Evolutionary conservation across 2,113 vertebrate genomes (phyloP), one percentile per base, ranked within the genome.

Genomic region (Dromiciops gliroides): DNA sequence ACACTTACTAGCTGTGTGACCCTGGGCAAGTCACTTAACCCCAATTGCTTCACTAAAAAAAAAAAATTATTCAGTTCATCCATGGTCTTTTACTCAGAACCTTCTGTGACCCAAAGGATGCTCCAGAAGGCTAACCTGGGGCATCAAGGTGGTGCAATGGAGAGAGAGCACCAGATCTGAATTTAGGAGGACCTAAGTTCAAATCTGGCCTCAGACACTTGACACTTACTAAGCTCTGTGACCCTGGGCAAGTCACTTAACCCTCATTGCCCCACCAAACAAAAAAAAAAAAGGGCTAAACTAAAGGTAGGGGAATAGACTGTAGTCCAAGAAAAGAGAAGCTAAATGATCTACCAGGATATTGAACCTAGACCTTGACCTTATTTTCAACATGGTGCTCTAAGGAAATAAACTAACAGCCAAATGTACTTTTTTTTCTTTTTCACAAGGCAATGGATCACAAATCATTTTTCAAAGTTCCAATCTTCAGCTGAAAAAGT

Each of bases 321-420:
- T 93, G n/a, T 75, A n/a, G 19, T 25, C 47, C 51, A 12, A n/a
- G n/a, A 25, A 25, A 92, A 92, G 10, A 92, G 26, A 92, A n/a
- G 50, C 89, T 95, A 94, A 95, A 50, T 44, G 60, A 92, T 26
- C 56, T 24, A 92, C 50, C 47, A 90, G 31, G 2, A 50, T 53
- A 3, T 16, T 47, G 52, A 95, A 91, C 60, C 88, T 93, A 83
- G 14, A 96, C 94, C 23, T 5, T 88, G 60, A 22, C n/a, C 91
- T 83, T 60, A 94, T 26, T 75, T n/a, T n/a, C 37, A 75, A 75
- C 3, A 92, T 92, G 93, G 51, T 48, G n/a, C n/a, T 93, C 53
- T 48, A 24, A 44, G 50, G 16, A 95, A 91, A 28, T 92, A n/a
- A 90, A 31, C 48, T 19, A 89, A 93, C 24, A 49, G n/a, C 48